Evolutionary conservation across 2,888 invertebrate genomes (phyloP), one percentile per base, ranked within the genome.

Genomic region (Nectonema munidae): DNA sequence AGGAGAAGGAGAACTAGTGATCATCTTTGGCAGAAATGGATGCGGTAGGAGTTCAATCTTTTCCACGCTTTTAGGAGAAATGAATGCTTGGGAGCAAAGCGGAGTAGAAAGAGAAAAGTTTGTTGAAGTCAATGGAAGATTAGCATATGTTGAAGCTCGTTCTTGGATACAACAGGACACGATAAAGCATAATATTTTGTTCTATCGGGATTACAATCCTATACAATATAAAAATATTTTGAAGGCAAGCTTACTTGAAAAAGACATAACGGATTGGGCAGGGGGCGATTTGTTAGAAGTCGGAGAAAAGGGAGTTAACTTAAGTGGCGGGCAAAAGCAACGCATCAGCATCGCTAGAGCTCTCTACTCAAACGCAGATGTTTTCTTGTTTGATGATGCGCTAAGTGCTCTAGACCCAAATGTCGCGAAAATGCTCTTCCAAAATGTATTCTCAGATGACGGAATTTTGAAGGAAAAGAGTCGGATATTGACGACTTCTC

Each of bases 401-500:
- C 48, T 66, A 41, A 61, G 62, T 38, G 59, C 63, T 2, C 56
- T 66, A 14, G 64, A 65, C 43, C 48, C 51, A 21, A 51, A 54
- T 41, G 61, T 64, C 2, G 59, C 58, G 1, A 50, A 54, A 17
- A 56, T 58, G 33, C 61, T 66, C 42, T 64, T 64, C 43, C 16
- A 4, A 30, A 17, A 5, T 5, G 14, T 17, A 4, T 30, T 5
- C 16, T 30, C 16, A 5, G 4, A 9, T 30, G 30, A 30, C 14
- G 30, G 5, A 4, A 30, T 5, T 30, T 4, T 4, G 30, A 30
- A 5, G 11, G 16, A 5, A 15, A 5, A 5, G 15, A 83, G 86
- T 0, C 64, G 86, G 42, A 58, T 95, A 33, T 63, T 89, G 48
- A 86, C 89, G 17, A 95, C 89, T 0, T 86, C 95, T 55, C 73